Percentiles rank a stretch among this genome's conserved stretches.
These are phyloP conservation scores for Aurelia coerulea DNA, from an alignment of 30 jellyfish, hydroid and myxozoan genomes.

Conservation along the genomic window DNA sequence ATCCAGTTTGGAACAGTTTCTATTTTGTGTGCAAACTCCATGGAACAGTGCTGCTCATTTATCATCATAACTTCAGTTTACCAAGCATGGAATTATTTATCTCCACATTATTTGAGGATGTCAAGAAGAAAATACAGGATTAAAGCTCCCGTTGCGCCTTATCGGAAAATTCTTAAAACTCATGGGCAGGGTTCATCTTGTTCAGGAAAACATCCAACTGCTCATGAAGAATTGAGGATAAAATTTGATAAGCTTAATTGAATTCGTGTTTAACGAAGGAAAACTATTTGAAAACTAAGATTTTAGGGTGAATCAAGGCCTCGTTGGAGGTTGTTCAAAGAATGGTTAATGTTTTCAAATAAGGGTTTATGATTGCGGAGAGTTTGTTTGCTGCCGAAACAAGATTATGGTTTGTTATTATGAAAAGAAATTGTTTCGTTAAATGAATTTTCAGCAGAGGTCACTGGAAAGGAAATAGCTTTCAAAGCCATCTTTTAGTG, in stretches of 20 bases:
- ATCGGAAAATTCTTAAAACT: slow-evolving; percentile 1
- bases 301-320: slow-evolving; percentile 16
- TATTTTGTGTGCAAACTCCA: too few relatives aligned
- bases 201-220: slow-evolving; percentile 17
- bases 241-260: background rate
- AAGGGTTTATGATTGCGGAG: slow-evolving; percentile 9
- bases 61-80: too few relatives aligned
- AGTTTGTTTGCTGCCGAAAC: slow-evolving; percentile 28
- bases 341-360: slow-evolving; percentile 18
- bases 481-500: slow-evolving; percentile 1
- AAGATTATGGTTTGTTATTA: slow-evolving; percentile 13
- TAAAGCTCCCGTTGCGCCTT: background rate
- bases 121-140: background rate
- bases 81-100: too few relatives aligned
- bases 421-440: slow-evolving; percentile 13
- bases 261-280: background rate
- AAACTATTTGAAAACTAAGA: background rate
- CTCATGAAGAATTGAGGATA: slow-evolving; percentile 13
- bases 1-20: too few relatives aligned
- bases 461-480: slow-evolving; percentile 11
- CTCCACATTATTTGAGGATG: too few relatives aligned
- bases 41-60: too few relatives aligned
- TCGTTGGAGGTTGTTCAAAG: slow-evolving; percentile 13
- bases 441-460: slow-evolving; percentile 26
- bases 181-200: background rate